Conservation (phyloP, 2,888 invertebrate genomes). For the Sepiola atlantica region DNA sequence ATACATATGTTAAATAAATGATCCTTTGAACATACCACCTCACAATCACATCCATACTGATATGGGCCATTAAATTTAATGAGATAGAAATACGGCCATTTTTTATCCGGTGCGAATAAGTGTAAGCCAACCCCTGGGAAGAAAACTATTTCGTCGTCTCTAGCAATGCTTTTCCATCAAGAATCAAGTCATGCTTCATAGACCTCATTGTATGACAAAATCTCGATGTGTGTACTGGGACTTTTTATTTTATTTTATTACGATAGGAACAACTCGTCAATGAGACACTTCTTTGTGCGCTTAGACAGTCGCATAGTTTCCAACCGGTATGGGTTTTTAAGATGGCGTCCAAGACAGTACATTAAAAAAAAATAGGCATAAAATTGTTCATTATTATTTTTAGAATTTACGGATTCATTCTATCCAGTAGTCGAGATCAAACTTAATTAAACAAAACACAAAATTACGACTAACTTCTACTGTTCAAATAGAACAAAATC, state of each 20-base stretch:
- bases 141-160: slow-evolving; percentile 16
- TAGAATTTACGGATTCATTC: too few relatives aligned
- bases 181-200: not conserved
- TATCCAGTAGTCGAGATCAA: too few relatives aligned
- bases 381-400: too few relatives aligned
- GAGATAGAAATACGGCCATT: not conserved
- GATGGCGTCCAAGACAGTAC: too few relatives aligned
- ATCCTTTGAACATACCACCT: not conserved
- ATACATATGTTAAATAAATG: not conserved
- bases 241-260: not conserved
- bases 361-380: too few relatives aligned
- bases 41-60: not conserved
- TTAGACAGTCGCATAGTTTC: not conserved
- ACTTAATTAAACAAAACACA: too few relatives aligned
- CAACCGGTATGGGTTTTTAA: too few relatives aligned
- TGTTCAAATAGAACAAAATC: too few relatives aligned
- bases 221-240: not conserved
- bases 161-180: not conserved
- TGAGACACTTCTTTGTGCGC: not conserved
- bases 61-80: slow-evolving; percentile 13
- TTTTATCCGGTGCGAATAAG: not conserved
- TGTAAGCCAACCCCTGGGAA: not conserved
- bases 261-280: slow-evolving; percentile 1
- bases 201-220: not conserved
- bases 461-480: too few relatives aligned